Conservation (phyloP, 2,888 invertebrate species). For the Horisme vitalbata region DNA sequence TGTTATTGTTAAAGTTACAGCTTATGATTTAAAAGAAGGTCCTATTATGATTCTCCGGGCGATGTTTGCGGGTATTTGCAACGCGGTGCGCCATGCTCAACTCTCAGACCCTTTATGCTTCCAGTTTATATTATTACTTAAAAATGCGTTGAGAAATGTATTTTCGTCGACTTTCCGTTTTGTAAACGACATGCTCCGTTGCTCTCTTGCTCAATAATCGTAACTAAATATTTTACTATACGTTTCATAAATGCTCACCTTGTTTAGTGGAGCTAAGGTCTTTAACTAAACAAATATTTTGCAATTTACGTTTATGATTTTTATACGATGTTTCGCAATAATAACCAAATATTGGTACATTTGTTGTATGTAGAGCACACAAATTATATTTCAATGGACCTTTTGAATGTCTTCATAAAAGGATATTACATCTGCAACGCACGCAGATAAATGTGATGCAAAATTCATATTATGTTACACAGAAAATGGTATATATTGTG, state of each 20-base stretch:
- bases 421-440: not conserved
- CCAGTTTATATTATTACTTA: conserved; percentile 15
- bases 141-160: conserved; percentile 26
- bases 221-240: conserved; percentile 30
- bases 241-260: conserved; percentile 29
- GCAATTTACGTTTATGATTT: conserved; percentile 13
- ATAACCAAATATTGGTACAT: conserved; percentile 4
- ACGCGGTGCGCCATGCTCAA: conserved; percentile 1
- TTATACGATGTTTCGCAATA: conserved; percentile 17
- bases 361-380: conserved; percentile 3
- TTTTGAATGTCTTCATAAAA: not conserved
- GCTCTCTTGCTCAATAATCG: conserved; percentile 29
- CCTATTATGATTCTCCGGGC: too few species aligned
- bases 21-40: too few species aligned
- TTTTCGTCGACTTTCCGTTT: conserved; percentile 27
- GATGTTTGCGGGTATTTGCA: not conserved
- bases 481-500: not conserved
- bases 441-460: not conserved
- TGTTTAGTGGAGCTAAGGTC: conserved; percentile 28
- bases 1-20: too few species aligned
- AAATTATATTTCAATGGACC: not conserved
- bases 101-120: conserved; percentile 2
- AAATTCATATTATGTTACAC: too few species aligned
- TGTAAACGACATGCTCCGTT: conserved; percentile 32
- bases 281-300: conserved; percentile 19